Percentiles rank a stretch among this genome's conserved stretches.
Evolutionary conservation across 2,888 invertebrate species (phyloP).

Genomic region (Adineta ricciae): DNA sequence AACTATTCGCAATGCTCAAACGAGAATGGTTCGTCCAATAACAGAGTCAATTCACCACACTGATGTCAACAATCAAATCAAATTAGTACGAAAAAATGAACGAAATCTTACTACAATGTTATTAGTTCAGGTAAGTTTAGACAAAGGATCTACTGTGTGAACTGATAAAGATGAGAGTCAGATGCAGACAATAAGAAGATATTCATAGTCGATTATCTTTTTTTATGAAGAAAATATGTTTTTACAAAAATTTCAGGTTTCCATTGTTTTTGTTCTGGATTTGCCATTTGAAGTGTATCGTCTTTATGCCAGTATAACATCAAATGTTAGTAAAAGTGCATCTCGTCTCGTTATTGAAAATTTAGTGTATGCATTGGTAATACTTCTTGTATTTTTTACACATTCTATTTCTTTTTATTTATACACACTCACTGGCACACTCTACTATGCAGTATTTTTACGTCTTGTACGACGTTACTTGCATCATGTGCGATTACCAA

Average conservation of each 20-base stretch:
- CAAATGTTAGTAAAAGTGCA: neutral
- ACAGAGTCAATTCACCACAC: neutral
- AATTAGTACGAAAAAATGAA: neutral
- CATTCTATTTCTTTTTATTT: neutral
- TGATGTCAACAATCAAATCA: neutral
- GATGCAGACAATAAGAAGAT: no score
- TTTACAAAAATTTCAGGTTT: neutral
- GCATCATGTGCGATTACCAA: no score
- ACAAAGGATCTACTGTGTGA: no score
- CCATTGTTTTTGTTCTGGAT: neutral
- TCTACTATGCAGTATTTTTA: neutral
- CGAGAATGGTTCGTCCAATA: neutral
- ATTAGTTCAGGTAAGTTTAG: neutral
- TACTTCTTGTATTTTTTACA: neutral
- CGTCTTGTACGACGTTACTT: neutral
- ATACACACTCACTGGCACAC: neutral
- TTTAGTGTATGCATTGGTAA: neutral
- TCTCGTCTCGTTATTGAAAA: neutral
- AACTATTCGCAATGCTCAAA: neutral
- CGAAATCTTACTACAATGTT: neutral
- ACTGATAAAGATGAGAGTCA: no score
- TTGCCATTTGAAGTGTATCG: neutral
- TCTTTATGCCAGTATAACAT: neutral
- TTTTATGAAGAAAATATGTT: neutral
- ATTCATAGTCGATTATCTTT: neutral